phyloP scores from a whole-genome alignment of 53 echinoderm and acorn worm genomes.

The Arbacia lixula region DNA sequence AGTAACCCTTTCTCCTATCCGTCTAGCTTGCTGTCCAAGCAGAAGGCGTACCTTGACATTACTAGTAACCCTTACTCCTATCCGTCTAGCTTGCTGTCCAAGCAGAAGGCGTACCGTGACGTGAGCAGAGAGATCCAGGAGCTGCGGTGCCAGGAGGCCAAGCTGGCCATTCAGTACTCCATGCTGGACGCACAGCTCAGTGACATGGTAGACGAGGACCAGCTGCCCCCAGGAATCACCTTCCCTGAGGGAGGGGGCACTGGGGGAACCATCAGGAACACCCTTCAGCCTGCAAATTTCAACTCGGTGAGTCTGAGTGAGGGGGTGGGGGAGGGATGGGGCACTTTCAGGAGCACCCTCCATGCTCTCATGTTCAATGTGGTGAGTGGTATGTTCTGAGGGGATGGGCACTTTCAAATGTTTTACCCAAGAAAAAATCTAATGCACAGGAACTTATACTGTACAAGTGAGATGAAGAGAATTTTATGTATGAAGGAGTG shows the following conservation, averaged over 20 bases:
- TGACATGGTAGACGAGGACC: conserved; percentile 75
- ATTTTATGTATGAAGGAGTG: too few relatives aligned
- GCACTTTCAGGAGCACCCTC: neutral
- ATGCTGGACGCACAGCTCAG: conserved; percentile 73
- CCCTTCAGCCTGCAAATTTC: conserved; percentile 10
- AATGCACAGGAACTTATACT: too few relatives aligned
- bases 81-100: conserved; percentile 76
- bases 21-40: conserved; percentile 91
- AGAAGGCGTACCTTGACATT: conserved; percentile 86
- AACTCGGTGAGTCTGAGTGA: conserved; percentile 52
- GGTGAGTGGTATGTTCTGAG: too few relatives aligned
- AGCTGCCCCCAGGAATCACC: conserved; percentile 76
- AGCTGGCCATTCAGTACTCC: conserved; percentile 72
- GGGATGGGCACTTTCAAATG: too few relatives aligned
- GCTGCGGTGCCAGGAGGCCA: conserved; percentile 88
- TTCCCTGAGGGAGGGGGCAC: conserved; percentile 63
- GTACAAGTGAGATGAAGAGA: too few relatives aligned
- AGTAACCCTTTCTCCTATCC: too few relatives aligned
- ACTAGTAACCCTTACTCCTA: conserved; percentile 53
- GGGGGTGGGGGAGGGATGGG: neutral
- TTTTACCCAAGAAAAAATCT: too few relatives aligned
- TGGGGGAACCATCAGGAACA: neutral
- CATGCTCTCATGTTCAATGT: neutral
- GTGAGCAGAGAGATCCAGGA: conserved; percentile 85
- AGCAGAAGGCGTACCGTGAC: conserved; percentile 92